Evolutionary conservation across 2,797 vertebrate genomes (phyloP), one percentile per base, ranked within the genome.

Genomic region (Chaunax sp.): DNA sequence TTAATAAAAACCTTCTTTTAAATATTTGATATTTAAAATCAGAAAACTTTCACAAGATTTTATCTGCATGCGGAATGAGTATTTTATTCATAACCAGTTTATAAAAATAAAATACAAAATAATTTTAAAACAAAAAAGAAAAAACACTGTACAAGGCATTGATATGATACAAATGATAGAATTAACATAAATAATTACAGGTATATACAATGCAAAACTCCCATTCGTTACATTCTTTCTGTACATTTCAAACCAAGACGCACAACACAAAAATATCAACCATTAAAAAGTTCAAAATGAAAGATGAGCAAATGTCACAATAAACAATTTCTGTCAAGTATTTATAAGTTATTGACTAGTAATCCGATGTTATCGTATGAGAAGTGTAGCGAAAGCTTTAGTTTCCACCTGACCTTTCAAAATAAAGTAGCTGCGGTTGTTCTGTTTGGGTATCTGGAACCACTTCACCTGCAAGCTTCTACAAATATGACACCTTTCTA

Each of bases 51-150:
- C 40, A 66, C 59, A 46, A 38, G 19, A 51, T 66, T 84, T n/a
- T 92, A 86, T 94, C 94, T 94, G 95, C 97, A 98, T 98, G 97
- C 97, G 93, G 93, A 96, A 97, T 97, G 95, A 96, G 92, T 96
- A 95, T 96, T 98, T 98, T 98, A 97, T 98, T 98, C 94, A 94
- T 94, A 95, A 96, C 95, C 96, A 94, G 95, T 96, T 97, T 99
- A 99, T 98, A 99, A 99, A 99, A 99, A 99, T 99, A 99, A 98
- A 98, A 98, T 99, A 99, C 94, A 99, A 99, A 99, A 98, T 95
- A 97, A 98, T 97, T 97, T 96, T 84, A 96, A 97, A 52, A 96
- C 94, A 93, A 93, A 89, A 90, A 81, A 82, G 92, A 95, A 95
- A 93, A 92, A 96, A 95, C 96, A 97, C 96, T 98, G 95, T 98